Conservation (phyloP, 2,113 vertebrate genomes). For the Myrmecobius fasciatus region DNA sequence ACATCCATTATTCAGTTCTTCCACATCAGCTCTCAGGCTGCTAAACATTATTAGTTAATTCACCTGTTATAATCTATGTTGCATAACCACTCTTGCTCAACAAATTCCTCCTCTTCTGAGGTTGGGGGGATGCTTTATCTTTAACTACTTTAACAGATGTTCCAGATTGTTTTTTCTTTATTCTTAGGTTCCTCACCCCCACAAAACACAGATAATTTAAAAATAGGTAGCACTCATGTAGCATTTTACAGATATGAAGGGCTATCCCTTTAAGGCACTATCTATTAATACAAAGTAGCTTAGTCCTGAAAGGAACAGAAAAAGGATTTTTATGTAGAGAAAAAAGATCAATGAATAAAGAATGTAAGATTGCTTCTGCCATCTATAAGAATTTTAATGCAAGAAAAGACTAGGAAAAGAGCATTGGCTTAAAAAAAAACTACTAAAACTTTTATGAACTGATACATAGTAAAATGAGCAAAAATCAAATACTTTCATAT, state of each 20-base stretch:
- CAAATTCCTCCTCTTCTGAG: neutral
- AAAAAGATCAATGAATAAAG: neutral
- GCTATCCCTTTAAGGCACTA: neutral
- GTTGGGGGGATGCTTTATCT: neutral
- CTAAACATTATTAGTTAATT: neutral
- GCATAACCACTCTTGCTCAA: neutral
- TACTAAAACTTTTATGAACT: neutral
- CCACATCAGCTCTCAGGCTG: neutral
- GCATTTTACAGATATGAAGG: neutral
- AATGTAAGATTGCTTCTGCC: neutral
- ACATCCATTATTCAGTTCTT: neutral
- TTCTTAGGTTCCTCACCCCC: neutral
- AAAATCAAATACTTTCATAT: neutral
- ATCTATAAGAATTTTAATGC: neutral
- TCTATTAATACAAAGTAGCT: neutral
- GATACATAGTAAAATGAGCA: neutral
- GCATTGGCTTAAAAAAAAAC: neutral
- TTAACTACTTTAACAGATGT: neutral
- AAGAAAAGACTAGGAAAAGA: too few relatives aligned
- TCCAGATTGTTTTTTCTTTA: neutral
- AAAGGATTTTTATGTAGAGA: neutral
- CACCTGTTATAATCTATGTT: neutral
- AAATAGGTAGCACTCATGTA: neutral
- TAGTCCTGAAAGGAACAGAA: neutral
- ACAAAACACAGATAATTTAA: neutral